These are phyloP conservation scores for Pharmacophagus antenor DNA, from an alignment of 2,888 invertebrate species.

Conservation along the genomic window DNA sequence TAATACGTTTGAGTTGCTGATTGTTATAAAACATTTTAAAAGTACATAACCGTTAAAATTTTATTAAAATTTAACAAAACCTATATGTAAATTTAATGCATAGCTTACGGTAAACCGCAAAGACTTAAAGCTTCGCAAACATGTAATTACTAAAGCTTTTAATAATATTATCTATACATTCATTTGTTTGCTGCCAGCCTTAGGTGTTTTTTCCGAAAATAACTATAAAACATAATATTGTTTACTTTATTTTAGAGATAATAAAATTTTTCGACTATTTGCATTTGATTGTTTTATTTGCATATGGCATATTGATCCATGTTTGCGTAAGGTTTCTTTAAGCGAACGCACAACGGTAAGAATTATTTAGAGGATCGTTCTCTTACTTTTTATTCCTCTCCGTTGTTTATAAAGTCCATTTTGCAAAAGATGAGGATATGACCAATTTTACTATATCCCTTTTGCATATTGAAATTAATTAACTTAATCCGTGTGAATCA, in stretches of 20 bases:
- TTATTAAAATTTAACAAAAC: background rate
- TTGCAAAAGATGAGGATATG: background rate
- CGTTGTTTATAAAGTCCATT: background rate
- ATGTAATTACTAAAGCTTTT: background rate
- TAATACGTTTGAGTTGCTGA: background rate
- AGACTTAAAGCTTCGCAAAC: background rate
- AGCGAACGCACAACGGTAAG: background rate
- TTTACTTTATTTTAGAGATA: background rate
- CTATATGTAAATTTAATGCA: background rate
- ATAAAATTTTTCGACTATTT: background rate
- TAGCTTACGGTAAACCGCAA: background rate
- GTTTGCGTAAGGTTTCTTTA: background rate
- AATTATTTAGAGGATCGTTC: background rate
- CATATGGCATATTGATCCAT: no score
- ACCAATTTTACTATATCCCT: background rate
- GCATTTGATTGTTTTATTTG: no score
- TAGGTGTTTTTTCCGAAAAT: background rate
- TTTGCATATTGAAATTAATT: constrained; percentile 20
- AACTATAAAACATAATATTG: background rate
- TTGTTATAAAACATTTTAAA: background rate
- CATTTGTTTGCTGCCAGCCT: background rate
- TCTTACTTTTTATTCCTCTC: background rate
- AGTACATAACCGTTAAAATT: background rate
- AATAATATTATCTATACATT: constrained; percentile 1
- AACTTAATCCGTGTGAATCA: constrained; percentile 18